phyloP scores from a whole-genome alignment of 2,888 invertebrate species.

The Acanthococcus lagerstroemiae region DNA sequence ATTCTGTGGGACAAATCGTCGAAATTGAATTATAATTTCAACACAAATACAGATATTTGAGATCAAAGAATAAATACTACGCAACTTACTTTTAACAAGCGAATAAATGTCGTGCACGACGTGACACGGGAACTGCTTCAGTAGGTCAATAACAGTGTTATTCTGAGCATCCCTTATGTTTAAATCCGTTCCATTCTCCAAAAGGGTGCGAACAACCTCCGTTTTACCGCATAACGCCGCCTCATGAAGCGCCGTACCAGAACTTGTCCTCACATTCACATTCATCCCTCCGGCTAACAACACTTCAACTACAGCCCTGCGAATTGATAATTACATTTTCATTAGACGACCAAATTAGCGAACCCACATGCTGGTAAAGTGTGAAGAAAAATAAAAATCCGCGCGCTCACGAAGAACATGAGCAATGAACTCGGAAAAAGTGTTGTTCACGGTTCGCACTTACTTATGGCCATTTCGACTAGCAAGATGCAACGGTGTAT shows the following conservation, averaged over 20 bases:
- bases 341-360: too few relatives aligned
- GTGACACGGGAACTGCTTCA: conserved; percentile 79
- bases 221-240: conserved; percentile 86
- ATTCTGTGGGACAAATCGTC: not conserved
- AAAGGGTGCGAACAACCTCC: conserved; percentile 69
- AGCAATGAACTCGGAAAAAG: not conserved
- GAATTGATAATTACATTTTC: not conserved
- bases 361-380: not conserved
- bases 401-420: too few relatives aligned
- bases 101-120: conserved; percentile 77
- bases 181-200: conserved; percentile 73
- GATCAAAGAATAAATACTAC: not conserved
- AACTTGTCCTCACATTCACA: conserved; percentile 73
- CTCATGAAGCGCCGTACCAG: conserved; percentile 86
- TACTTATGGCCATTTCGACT: conserved; percentile 85
- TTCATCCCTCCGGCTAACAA: conserved; percentile 75
- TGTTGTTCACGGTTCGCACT: conserved; percentile 46
- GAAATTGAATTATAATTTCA: not conserved
- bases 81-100: conserved; percentile 65
- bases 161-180: conserved; percentile 66
- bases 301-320: conserved; percentile 68
- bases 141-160: conserved; percentile 74
- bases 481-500: conserved; percentile 86
- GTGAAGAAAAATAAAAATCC: not conserved
- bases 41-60: not conserved